phyloP scores from a whole-genome alignment of 2,113 vertebrate species.

The Rhizomys pruinosus region DNA sequence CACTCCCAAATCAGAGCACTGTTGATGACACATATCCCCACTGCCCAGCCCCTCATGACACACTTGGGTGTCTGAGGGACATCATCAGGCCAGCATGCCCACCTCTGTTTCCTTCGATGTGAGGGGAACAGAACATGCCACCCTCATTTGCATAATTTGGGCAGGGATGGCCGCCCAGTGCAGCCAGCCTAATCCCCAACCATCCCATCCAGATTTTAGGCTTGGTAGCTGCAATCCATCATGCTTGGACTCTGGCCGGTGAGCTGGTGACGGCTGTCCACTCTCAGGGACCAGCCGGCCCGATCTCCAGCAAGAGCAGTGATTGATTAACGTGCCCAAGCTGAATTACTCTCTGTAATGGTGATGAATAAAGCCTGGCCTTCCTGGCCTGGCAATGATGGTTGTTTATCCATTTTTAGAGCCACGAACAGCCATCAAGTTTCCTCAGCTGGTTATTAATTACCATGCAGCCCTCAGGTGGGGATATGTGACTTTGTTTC shows the following conservation, averaged over 20 bases:
- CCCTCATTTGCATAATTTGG: not conserved
- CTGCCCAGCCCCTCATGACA: fast-evolving
- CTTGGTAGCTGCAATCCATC: constrained; percentile 63
- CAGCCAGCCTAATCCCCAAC: not conserved
- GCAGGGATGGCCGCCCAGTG: fast-evolving
- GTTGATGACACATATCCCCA: fast-evolving
- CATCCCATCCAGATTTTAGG: constrained; percentile 51
- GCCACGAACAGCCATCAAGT: constrained; percentile 23
- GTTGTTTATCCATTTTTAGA: constrained; percentile 51
- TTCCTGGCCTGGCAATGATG: constrained; percentile 52
- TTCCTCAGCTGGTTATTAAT: constrained; percentile 59
- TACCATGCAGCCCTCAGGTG: not conserved
- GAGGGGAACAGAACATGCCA: not conserved
- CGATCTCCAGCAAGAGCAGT: not conserved
- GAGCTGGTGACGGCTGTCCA: not conserved
- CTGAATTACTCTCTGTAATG: not conserved
- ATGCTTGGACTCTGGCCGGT: not conserved
- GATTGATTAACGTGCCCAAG: constrained; percentile 32
- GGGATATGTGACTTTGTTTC: not conserved
- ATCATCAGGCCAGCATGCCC: not conserved
- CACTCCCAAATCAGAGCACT: fast-evolving
- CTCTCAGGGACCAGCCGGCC: constrained; percentile 2
- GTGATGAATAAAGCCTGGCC: constrained; percentile 50
- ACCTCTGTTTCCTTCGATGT: not conserved
- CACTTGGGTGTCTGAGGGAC: fast-evolving